Evolutionary conservation across 1,140 invertebrate species (phyloP), one percentile per base, ranked within the genome.

Genomic region (Vollenhovia emeryi): DNA sequence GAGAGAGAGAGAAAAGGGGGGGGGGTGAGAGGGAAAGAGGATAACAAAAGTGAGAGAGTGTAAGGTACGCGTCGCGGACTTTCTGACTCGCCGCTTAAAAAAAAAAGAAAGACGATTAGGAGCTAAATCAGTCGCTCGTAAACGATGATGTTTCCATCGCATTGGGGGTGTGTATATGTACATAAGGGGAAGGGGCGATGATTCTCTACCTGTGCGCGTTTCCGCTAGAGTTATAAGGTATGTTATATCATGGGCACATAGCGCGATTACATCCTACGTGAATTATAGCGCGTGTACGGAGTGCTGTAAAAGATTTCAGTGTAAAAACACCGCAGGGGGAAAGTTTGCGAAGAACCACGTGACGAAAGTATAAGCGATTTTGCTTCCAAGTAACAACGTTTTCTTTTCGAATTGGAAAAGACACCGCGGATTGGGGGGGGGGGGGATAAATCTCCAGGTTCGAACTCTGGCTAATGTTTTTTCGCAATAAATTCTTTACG

Each of bases 151-250:
- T 94, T 94, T 91, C 89, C 89, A 91, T 89, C 89, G 88, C 88
- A 92, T 93, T 92, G 92, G 92, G 92, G 91, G 92, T 93, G 93
- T 94, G 93, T 45, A 93, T 94, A 94, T 87, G 79, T 62, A 62
- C 76, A 87, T 78, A 80, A 43, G 68, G 59, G 43, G 33, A 86
- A 80, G 82, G 60, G 21, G 57, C 60, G 33, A 69, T 57, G 82
- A 64, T 91, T 92, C 88, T 91, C 91, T 91, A 57, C 66, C 24
- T 87, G 82, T 91, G 87, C 87, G 87, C 69, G 86, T 89, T 89
- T 90, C 88, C 85, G 64, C 66, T 86, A 90, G 60, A 84, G 27
- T 74, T 87, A 66, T 75, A 68, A 78, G 57, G 27, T 80, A 85
- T 73, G 55, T 74, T 87, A 83, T 82, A 87, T 73, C 66, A 71